Evolutionary conservation across 1,140 invertebrate species (phyloP).

Genomic region (Trichonephila clavipes): DNA sequence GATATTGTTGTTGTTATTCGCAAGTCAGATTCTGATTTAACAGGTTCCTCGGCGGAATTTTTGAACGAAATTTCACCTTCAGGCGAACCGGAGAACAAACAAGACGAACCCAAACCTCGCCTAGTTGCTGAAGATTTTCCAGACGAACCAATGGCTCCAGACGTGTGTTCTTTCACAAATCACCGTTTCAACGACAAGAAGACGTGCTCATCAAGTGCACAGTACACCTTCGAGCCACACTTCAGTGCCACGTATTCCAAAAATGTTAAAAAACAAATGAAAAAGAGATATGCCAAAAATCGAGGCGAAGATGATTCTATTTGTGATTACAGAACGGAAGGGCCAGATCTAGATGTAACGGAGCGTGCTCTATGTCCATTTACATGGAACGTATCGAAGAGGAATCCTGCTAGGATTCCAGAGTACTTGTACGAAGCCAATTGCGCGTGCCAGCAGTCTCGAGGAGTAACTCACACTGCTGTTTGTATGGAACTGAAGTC

Average conservation of each 20-base stretch:
- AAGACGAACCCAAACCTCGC: background rate
- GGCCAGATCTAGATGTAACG: background rate
- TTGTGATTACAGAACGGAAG: background rate
- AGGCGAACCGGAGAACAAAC: too few species aligned
- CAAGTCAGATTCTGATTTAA: background rate
- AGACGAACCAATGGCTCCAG: too few species aligned
- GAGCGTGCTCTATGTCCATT: slow-evolving; percentile 49
- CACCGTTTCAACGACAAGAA: background rate
- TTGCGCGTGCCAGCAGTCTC: slow-evolving; percentile 20
- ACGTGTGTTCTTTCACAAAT: background rate
- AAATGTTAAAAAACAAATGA: background rate
- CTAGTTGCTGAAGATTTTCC: background rate
- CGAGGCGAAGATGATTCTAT: background rate
- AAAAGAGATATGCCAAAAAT: background rate
- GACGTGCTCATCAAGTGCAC: background rate
- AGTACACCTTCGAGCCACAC: background rate
- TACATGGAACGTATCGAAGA: background rate
- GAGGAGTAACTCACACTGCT: background rate
- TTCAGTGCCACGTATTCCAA: background rate
- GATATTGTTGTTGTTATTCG: background rate
- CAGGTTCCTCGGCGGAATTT: background rate
- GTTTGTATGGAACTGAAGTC: slow-evolving; percentile 28
- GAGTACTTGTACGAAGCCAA: slow-evolving; percentile 3
- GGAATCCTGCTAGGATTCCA: slow-evolving; percentile 32
- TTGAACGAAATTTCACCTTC: background rate